Conservation (phyloP, 2,113 vertebrate species). For the Porphyrio hochstetteri region DNA sequence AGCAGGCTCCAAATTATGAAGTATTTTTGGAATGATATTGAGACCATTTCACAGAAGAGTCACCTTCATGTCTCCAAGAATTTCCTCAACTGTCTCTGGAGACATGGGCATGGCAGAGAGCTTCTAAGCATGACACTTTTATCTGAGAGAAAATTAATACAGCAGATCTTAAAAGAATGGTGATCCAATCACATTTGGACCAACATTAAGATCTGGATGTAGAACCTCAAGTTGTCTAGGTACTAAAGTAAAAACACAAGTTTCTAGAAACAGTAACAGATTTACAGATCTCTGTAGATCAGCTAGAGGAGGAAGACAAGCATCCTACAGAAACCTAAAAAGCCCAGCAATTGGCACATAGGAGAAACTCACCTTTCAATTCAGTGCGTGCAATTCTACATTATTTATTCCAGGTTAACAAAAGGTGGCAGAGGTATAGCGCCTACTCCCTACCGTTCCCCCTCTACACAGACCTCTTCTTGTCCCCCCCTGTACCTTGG, state of each 20-base stretch:
- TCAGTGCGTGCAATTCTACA: neutral
- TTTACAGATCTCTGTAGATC: neutral
- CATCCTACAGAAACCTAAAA: neutral
- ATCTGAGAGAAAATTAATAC: neutral
- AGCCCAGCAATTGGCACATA: neutral
- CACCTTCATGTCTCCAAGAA: conserved; percentile 31
- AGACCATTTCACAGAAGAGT: conserved; percentile 22
- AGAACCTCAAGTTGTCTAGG: neutral
- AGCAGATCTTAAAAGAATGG: neutral
- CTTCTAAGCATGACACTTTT: neutral
- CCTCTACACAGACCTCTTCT: neutral
- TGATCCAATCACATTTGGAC: neutral
- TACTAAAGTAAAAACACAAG: neutral
- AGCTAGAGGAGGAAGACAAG: neutral
- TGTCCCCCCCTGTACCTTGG: fast-evolving
- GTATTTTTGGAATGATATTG: conserved; percentile 42
- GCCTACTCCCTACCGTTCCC: neutral
- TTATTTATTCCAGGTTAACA: neutral
- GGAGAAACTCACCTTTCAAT: neutral
- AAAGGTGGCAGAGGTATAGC: neutral
- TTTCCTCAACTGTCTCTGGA: neutral
- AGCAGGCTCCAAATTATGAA: conserved; percentile 37
- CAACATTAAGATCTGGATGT: neutral
- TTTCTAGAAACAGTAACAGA: neutral
- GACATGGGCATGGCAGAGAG: neutral